Conservation (phyloP, 2,888 invertebrate genomes). For the Ectemnius cavifrons region DNA sequence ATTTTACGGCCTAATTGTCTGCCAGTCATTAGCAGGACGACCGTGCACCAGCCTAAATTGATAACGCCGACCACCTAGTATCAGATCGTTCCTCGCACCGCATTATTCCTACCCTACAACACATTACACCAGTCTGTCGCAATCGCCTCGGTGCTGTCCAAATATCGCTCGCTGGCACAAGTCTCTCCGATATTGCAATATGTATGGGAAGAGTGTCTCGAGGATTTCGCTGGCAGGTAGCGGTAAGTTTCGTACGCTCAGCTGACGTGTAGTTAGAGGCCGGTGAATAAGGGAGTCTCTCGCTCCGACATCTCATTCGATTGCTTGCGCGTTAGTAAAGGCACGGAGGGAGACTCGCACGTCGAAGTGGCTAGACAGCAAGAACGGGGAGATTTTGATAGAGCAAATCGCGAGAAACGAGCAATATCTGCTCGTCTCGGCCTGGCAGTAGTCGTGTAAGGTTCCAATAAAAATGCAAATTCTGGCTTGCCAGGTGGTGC, state of each 20-base stretch:
- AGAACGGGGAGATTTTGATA: slow-evolving; percentile 38
- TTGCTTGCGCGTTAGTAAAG: too few relatives aligned
- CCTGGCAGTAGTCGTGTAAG: slow-evolving; percentile 45
- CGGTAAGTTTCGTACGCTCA: too few relatives aligned
- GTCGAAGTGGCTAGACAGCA: not conserved
- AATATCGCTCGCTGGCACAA: too few relatives aligned
- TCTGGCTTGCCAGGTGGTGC: slow-evolving; percentile 33
- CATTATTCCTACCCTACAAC: too few relatives aligned
- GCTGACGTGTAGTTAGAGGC: too few relatives aligned
- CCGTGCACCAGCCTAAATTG: slow-evolving; percentile 16
- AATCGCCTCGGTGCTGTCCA: not conserved
- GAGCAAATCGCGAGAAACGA: slow-evolving; percentile 46
- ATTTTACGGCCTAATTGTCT: slow-evolving; percentile 29
- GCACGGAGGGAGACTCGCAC: not conserved
- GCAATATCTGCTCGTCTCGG: slow-evolving; percentile 51
- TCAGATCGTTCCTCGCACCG: not conserved
- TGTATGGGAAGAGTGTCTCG: too few relatives aligned
- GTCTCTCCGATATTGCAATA: too few relatives aligned
- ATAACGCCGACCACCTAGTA: slow-evolving; percentile 1
- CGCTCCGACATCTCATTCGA: too few relatives aligned
- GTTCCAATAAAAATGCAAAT: slow-evolving; percentile 68
- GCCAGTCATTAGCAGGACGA: slow-evolving; percentile 1
- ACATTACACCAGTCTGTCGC: not conserved
- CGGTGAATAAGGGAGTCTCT: too few relatives aligned
- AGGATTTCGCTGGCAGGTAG: too few relatives aligned